phyloP scores from a whole-genome alignment of 2,797 vertebrate genomes.

The Poecilia velifera region DNA sequence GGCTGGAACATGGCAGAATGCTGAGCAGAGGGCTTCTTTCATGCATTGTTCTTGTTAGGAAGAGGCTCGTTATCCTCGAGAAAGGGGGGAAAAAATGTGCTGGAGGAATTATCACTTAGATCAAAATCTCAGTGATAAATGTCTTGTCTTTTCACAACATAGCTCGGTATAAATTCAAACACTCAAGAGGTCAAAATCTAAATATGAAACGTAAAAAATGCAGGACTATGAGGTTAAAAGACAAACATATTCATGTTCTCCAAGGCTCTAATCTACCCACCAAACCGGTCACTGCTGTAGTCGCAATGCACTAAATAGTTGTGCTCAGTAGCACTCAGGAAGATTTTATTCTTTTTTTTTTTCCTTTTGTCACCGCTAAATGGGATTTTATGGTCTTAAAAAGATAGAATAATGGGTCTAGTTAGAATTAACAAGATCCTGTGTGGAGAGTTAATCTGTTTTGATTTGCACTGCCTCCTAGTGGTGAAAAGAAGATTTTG shows the following conservation, averaged over 20 bases:
- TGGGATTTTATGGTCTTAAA: slow-evolving; percentile 41
- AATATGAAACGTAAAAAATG: slow-evolving; percentile 23
- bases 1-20: slow-evolving; percentile 19
- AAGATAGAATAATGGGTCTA: slow-evolving; percentile 27
- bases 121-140: slow-evolving; percentile 33
- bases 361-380: slow-evolving; percentile 33
- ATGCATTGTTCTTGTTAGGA: slow-evolving; percentile 34
- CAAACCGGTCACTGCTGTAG: not conserved
- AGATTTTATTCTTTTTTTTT: slow-evolving; percentile 12
- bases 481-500: slow-evolving; percentile 24
- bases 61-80: not conserved
- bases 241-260: not conserved
- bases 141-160: slow-evolving; percentile 21
- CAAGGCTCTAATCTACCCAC: not conserved
- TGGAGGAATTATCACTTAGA: slow-evolving; percentile 33
- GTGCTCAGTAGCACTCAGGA: slow-evolving; percentile 3
- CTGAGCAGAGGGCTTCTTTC: slow-evolving; percentile 43
- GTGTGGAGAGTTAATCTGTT: not conserved
- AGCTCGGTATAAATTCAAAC: slow-evolving; percentile 23
- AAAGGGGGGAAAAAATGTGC: slow-evolving; percentile 10
- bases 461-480: slow-evolving; percentile 43
- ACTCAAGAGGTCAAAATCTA: slow-evolving; percentile 7
- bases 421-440: slow-evolving; percentile 19
- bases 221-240: not conserved
- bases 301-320: not conserved